Conservation (phyloP, 2,113 vertebrate genomes). For the Oophaga pumilio region DNA sequence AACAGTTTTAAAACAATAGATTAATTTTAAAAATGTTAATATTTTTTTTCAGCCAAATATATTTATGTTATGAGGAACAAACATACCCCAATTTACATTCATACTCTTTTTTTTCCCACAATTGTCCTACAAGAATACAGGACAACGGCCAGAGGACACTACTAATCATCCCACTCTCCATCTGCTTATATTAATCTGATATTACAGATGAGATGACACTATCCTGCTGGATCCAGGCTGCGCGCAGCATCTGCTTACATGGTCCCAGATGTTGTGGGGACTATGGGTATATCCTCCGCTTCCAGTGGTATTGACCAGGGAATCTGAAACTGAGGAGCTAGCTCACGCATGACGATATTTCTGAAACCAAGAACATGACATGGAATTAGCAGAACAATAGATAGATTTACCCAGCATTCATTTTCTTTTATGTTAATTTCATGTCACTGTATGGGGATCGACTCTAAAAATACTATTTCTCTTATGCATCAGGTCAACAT, state of each 20-base stretch:
- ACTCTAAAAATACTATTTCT: too few relatives aligned
- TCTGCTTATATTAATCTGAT: neutral
- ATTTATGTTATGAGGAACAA: neutral
- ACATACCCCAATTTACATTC: neutral
- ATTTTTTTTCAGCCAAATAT: neutral
- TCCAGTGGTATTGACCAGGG: conserved; percentile 90
- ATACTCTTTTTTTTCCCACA: neutral
- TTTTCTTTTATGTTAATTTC: too few relatives aligned
- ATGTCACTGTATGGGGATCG: too few relatives aligned
- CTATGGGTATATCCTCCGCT: conserved; percentile 90
- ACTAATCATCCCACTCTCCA: neutral
- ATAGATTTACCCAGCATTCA: too few relatives aligned
- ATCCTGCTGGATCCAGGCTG: neutral
- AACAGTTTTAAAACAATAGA: too few relatives aligned
- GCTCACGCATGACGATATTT: conserved; percentile 89
- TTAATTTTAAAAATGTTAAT: too few relatives aligned
- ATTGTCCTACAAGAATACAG: neutral
- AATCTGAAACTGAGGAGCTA: conserved; percentile 88
- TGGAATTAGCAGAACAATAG: too few relatives aligned
- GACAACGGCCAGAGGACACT: too few relatives aligned
- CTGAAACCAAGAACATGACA: conserved; percentile 62
- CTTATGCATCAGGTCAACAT: too few relatives aligned
- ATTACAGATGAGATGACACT: neutral
- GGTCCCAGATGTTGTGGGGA: conserved; percentile 89
- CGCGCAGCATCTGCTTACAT: conserved; percentile 73